These are phyloP conservation scores for Pyrrhura leucotis DNA, from an alignment of 2,797 vertebrate genomes.

Conservation along the genomic window DNA sequence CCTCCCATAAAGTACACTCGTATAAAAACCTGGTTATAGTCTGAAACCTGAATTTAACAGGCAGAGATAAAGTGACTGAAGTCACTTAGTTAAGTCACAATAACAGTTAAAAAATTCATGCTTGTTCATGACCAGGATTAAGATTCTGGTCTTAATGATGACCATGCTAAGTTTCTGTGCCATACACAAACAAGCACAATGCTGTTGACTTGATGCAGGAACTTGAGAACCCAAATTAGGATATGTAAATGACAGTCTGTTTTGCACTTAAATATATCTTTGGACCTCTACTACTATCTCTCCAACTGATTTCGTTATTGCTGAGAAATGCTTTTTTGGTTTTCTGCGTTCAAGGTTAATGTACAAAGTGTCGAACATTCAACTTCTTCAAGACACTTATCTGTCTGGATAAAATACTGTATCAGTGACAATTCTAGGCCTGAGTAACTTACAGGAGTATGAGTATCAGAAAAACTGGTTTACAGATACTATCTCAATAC, in stretches of 20 bases:
- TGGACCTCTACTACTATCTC: not conserved
- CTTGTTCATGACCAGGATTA: not conserved
- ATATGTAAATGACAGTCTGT: not conserved
- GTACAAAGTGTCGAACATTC: not conserved
- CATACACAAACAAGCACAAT: not conserved
- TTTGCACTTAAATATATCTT: not conserved
- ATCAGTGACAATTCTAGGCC: not conserved
- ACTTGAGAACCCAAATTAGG: not conserved
- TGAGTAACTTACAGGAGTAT: not conserved
- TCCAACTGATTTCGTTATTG: not conserved
- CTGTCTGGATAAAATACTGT: not conserved
- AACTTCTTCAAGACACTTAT: not conserved
- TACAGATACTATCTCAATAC: not conserved
- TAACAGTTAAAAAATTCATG: not conserved
- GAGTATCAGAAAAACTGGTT: not conserved
- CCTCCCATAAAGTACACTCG: not conserved
- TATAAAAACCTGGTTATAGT: not conserved
- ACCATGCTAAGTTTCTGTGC: not conserved
- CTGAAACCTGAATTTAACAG: not conserved
- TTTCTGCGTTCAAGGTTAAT: not conserved
- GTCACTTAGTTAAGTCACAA: not conserved
- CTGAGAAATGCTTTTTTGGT: not conserved
- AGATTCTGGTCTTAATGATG: no score
- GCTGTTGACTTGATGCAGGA: not conserved
- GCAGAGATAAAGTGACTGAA: not conserved